phyloP scores from a whole-genome alignment of 2,797 vertebrate species.

The Peromyscus attwateri region DNA sequence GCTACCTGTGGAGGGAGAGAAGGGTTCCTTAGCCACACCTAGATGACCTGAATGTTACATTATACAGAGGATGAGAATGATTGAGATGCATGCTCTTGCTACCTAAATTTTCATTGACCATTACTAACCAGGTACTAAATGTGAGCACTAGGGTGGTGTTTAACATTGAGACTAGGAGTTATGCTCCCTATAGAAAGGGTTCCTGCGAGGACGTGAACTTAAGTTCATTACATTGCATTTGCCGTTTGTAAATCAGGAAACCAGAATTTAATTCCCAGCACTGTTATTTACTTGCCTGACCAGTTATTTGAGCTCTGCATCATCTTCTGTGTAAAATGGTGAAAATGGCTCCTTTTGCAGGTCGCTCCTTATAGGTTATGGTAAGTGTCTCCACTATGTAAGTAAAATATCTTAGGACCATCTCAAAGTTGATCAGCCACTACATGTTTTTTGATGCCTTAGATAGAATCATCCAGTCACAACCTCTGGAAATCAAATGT shows the following conservation, averaged over 20 bases:
- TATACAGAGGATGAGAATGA: slow-evolving; percentile 54
- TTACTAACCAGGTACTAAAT: slow-evolving; percentile 77
- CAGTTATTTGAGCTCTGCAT: slow-evolving; percentile 59
- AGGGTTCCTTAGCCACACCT: slow-evolving; percentile 25
- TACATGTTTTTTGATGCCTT: slow-evolving; percentile 60
- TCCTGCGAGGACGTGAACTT: slow-evolving; percentile 26
- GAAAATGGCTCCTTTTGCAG: neutral
- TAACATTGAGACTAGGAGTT: slow-evolving; percentile 42
- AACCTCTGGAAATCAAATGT: slow-evolving; percentile 28
- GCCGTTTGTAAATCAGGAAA: slow-evolving; percentile 49
- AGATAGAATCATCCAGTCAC: neutral
- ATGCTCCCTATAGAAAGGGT: slow-evolving; percentile 6
- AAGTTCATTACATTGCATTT: slow-evolving; percentile 28
- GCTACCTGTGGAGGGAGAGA: slow-evolving; percentile 45
- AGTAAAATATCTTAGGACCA: slow-evolving; percentile 60
- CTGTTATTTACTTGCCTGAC: slow-evolving; percentile 66
- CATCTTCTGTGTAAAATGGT: slow-evolving; percentile 65
- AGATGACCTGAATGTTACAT: slow-evolving; percentile 50
- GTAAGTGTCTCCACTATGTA: slow-evolving; percentile 72
- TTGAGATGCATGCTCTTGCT: slow-evolving; percentile 68
- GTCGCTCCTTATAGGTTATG: slow-evolving; percentile 55
- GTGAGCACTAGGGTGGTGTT: slow-evolving; percentile 46
- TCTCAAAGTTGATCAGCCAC: slow-evolving; percentile 28
- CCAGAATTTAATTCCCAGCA: slow-evolving; percentile 46
- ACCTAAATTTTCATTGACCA: slow-evolving; percentile 73